Percentiles rank a stretch among this genome's conserved stretches.
phyloP scores from a whole-genome alignment of 2,888 invertebrate genomes.

The Agonum fuliginosum region DNA sequence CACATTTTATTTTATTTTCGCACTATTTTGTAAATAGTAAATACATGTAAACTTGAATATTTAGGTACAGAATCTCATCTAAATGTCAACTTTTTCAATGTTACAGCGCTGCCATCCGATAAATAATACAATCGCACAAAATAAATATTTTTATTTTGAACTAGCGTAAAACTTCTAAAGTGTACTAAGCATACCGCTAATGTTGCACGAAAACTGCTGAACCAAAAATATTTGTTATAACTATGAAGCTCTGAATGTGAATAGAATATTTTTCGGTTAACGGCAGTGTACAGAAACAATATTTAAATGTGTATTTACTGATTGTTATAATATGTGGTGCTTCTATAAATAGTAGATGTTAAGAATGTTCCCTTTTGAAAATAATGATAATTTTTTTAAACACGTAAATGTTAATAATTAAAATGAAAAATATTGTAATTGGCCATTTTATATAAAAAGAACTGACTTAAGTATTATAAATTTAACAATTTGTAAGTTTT shows the following conservation, averaged over 20 bases:
- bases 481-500: constrained; percentile 55
- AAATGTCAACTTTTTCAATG: constrained; percentile 29
- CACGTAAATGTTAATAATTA: background rate
- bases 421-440: constrained; percentile 41
- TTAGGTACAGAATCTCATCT: constrained; percentile 21
- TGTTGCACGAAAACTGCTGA: constrained; percentile 9
- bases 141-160: background rate
- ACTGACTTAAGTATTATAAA: constrained; percentile 59
- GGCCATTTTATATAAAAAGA: constrained; percentile 57
- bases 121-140: constrained; percentile 34
- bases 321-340: constrained; percentile 56
- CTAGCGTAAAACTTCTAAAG: constrained; percentile 12
- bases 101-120: constrained; percentile 33
- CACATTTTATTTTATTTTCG: background rate
- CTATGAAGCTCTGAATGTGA: background rate
- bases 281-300: constrained; percentile 56
- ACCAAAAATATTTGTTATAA: constrained; percentile 19
- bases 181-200: constrained; percentile 2
- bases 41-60: constrained; percentile 4
- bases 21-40: background rate
- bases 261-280: constrained; percentile 7
- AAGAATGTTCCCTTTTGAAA: constrained; percentile 34
- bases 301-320: constrained; percentile 35
- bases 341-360: constrained; percentile 41
- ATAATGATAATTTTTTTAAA: constrained; percentile 9